phyloP scores from a whole-genome alignment of 2,888 invertebrate species.

The Acanthococcus lagerstroemiae region DNA sequence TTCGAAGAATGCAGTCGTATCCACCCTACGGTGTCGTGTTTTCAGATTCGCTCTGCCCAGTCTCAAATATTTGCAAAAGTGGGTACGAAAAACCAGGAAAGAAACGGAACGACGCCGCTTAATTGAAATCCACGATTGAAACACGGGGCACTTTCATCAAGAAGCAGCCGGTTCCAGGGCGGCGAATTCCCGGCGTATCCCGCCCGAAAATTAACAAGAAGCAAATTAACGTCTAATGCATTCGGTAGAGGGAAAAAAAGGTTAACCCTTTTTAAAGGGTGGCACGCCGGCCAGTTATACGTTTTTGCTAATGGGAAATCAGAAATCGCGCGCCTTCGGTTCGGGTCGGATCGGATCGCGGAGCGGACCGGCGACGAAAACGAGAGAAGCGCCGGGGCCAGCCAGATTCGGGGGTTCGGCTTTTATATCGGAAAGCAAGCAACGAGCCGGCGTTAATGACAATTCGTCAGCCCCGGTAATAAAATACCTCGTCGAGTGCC shows the following conservation, averaged over 20 bases:
- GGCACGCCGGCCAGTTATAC: neutral
- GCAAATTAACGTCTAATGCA: constrained; percentile 22
- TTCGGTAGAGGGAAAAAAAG: constrained; percentile 23
- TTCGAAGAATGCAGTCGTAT: too few species aligned
- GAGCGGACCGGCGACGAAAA: too few species aligned
- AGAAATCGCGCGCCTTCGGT: neutral
- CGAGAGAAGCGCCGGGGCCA: too few species aligned
- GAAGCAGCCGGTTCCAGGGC: neutral
- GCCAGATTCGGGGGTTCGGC: too few species aligned
- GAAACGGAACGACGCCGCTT: too few species aligned
- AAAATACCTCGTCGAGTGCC: constrained; percentile 19
- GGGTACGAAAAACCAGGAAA: too few species aligned
- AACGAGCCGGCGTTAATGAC: constrained; percentile 15
- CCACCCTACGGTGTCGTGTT: too few species aligned
- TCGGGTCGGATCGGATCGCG: neutral
- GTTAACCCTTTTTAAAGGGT: constrained; percentile 9
- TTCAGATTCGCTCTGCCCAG: too few species aligned
- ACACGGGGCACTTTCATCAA: neutral
- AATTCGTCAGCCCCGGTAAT: constrained; percentile 15
- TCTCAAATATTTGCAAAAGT: too few species aligned
- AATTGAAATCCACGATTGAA: too few species aligned
- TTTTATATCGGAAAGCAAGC: too few species aligned
- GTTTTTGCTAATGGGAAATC: neutral
- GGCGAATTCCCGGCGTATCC: neutral
- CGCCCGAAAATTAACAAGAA: constrained; percentile 19